phyloP scores from a whole-genome alignment of 2,797 vertebrate genomes.

The Molossus alvarezi region DNA sequence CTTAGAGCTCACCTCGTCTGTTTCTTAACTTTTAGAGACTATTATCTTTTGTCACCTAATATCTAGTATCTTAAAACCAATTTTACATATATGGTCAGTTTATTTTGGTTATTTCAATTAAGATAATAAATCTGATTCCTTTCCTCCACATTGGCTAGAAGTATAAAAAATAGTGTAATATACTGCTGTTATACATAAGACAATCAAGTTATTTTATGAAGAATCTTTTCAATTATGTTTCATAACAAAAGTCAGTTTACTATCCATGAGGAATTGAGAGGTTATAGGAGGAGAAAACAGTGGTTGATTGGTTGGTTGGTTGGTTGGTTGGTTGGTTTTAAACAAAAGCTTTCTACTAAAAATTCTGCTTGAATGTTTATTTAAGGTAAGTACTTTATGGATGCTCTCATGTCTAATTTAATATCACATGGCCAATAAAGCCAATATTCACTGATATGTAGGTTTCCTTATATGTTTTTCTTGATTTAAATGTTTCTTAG shows the following conservation, averaged over 20 bases:
- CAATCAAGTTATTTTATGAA: neutral
- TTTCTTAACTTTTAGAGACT: neutral
- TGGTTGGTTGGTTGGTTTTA: neutral
- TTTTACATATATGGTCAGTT: neutral
- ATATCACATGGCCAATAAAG: neutral
- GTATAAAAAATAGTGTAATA: neutral
- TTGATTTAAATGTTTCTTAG: slow-evolving; percentile 49
- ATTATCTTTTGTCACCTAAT: neutral
- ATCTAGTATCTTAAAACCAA: slow-evolving; percentile 27
- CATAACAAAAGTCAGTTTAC: slow-evolving; percentile 14
- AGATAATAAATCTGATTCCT: slow-evolving; percentile 10
- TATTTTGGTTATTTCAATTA: slow-evolving; percentile 51
- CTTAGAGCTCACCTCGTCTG: neutral
- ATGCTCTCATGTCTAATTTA: neutral
- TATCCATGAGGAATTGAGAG: neutral
- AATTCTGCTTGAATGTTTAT: neutral
- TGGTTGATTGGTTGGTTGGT: neutral
- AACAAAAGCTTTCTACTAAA: neutral
- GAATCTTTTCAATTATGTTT: neutral
- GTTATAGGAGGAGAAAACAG: neutral
- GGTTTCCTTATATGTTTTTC: neutral
- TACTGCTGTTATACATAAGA: neutral
- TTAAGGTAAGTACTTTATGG: neutral
- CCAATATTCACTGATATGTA: neutral
- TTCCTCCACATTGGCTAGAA: neutral